Conservation (phyloP, 2,797 vertebrate species). For the Triplophysa yarkandensis region DNA sequence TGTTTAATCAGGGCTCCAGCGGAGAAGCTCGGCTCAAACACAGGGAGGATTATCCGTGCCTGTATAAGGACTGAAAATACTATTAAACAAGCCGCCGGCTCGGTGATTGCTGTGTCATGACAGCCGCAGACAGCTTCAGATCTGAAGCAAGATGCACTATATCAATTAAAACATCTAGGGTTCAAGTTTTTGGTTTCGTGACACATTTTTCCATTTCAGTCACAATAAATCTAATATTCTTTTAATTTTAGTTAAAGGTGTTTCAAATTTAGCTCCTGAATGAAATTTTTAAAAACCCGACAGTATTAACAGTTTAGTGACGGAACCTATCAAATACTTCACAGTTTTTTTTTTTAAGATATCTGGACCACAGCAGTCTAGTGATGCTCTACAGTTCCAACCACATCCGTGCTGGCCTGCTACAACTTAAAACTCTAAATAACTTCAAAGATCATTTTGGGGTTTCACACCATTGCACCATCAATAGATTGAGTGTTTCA, state of each 20-base stretch:
- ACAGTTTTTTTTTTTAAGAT: too few relatives aligned
- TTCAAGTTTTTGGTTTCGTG: not conserved
- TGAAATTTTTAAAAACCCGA: not conserved
- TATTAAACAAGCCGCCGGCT: constrained; percentile 58
- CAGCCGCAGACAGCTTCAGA: constrained; percentile 28
- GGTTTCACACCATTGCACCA: not conserved
- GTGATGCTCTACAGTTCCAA: not conserved
- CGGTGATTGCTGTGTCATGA: constrained; percentile 46
- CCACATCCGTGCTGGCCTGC: too few relatives aligned
- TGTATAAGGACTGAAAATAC: constrained; percentile 60
- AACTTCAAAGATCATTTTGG: not conserved
- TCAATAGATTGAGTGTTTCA: not conserved
- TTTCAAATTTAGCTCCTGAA: not conserved
- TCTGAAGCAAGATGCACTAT: constrained; percentile 14
- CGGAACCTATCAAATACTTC: too few relatives aligned
- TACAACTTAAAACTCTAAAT: not conserved
- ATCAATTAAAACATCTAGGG: too few relatives aligned
- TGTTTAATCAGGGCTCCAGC: constrained; percentile 60
- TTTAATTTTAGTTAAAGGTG: too few relatives aligned
- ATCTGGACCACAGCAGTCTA: not conserved
- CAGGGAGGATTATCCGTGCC: constrained; percentile 67
- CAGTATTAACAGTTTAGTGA: not conserved
- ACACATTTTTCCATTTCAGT: too few relatives aligned
- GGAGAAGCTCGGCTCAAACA: constrained; percentile 63
- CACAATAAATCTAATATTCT: too few relatives aligned